Conservation (phyloP, 2,797 vertebrate genomes). For the Pantherophis alleghaniensis region DNA sequence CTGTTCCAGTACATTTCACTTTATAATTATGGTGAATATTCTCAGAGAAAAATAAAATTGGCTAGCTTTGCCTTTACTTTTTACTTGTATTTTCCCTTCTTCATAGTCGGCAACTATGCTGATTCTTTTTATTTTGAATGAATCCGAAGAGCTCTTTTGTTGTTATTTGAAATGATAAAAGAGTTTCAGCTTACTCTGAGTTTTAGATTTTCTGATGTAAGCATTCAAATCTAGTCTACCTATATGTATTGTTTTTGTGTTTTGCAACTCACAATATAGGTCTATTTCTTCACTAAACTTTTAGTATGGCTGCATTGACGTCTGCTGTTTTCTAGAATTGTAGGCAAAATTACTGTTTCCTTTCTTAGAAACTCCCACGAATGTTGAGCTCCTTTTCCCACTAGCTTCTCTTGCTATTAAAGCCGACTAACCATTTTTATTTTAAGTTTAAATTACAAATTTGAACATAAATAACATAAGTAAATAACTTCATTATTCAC, state of each 20-base stretch:
- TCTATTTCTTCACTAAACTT: no score
- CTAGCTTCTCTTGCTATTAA: background rate
- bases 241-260: no score
- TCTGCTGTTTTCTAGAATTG: background rate
- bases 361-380: background rate
- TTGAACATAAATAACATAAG: background rate
- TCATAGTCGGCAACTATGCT: background rate
- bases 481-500: background rate
- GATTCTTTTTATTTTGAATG: no score
- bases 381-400: background rate
- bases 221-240: no score
- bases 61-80: background rate
- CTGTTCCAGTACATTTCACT: background rate
- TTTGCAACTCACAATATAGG: no score
- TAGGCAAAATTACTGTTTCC: background rate
- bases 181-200: no score
- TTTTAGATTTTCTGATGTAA: no score
- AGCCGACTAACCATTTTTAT: background rate
- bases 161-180: no score
- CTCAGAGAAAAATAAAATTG: background rate
- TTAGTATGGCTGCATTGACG: no score
- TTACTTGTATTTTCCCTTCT: background rate
- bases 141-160: no score
- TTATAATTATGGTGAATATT: background rate
- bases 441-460: background rate